phyloP scores from a whole-genome alignment of 2,113 vertebrate species.

The Rhinolophus sinicus region DNA sequence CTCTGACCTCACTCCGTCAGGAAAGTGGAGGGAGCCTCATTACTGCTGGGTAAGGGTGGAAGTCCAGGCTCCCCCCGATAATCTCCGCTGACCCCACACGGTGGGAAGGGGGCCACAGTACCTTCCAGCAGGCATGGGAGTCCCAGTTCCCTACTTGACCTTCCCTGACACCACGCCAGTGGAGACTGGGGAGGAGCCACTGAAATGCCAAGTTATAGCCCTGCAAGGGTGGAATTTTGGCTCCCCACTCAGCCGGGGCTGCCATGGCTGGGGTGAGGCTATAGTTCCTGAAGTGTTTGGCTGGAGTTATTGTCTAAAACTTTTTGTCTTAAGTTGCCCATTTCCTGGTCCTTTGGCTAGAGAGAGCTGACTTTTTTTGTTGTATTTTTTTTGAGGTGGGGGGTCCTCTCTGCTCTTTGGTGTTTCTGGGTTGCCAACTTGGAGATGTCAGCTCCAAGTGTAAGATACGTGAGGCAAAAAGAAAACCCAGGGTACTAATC shows the following conservation, averaged over 20 bases:
- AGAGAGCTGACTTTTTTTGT: not conserved
- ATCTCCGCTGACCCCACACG: not conserved
- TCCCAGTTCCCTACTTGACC: not conserved
- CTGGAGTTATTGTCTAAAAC: not conserved
- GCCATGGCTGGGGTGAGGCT: not conserved
- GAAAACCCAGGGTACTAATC: not conserved
- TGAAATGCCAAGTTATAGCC: not conserved
- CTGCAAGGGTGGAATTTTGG: not conserved
- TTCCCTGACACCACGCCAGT: not conserved
- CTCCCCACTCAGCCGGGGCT: not conserved
- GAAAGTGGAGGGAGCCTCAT: not conserved
- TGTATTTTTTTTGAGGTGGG: not conserved
- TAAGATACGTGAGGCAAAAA: not conserved
- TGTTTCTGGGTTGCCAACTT: constrained; percentile 26
- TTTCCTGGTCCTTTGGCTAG: constrained; percentile 28
- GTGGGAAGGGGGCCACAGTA: not conserved
- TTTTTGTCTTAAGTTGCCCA: not conserved
- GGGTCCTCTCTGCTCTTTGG: not conserved
- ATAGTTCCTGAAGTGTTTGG: not conserved
- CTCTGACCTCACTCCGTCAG: not conserved
- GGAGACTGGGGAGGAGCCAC: too few species aligned
- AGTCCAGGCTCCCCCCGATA: not conserved
- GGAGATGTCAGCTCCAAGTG: not conserved
- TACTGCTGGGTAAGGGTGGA: not conserved
- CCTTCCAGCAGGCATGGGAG: not conserved